Evolutionary conservation across 1,140 invertebrate species (phyloP).

Genomic region (Pseudomyrmex cubaensis): DNA sequence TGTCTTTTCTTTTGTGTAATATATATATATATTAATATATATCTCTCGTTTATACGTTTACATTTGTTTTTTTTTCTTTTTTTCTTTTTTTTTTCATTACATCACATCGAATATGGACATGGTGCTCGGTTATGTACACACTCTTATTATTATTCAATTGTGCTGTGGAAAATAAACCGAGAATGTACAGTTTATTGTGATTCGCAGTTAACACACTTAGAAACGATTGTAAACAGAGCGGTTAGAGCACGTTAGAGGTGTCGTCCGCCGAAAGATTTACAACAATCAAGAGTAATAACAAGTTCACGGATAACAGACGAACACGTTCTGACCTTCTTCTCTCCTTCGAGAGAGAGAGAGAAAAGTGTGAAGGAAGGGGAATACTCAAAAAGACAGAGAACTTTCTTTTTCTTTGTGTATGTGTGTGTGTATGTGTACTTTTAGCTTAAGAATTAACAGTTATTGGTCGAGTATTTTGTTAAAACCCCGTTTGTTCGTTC

Average conservation of each 20-base stretch:
- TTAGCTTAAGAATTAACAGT: slow-evolving; percentile 69
- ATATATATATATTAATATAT: slow-evolving; percentile 67
- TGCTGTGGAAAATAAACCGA: slow-evolving; percentile 72
- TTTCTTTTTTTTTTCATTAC: slow-evolving; percentile 66
- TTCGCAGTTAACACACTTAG: slow-evolving; percentile 48
- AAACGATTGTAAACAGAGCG: slow-evolving; percentile 33
- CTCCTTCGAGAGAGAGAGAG: slow-evolving; percentile 33
- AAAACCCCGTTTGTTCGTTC: slow-evolving; percentile 40
- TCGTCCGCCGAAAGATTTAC: slow-evolving; percentile 49
- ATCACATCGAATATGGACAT: slow-evolving; percentile 76
- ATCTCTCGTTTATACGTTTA: slow-evolving; percentile 60
- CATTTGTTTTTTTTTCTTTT: background rate
- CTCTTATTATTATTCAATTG: slow-evolving; percentile 68
- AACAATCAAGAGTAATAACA: slow-evolving; percentile 37
- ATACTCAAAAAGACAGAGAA: background rate
- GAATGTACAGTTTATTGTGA: slow-evolving; percentile 64
- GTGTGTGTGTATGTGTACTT: background rate
- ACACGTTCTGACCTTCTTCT: slow-evolving; percentile 7
- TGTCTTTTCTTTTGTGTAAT: slow-evolving; percentile 56
- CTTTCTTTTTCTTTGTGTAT: background rate
- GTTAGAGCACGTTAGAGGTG: slow-evolving; percentile 25
- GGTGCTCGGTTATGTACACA: slow-evolving; percentile 78
- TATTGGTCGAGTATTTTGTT: slow-evolving; percentile 76
- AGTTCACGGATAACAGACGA: slow-evolving; percentile 20
- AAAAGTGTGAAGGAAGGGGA: too few relatives aligned